These are phyloP conservation scores for Drosophila busckii DNA, from an alignment of 1,140 invertebrate species.

Conservation along the genomic window DNA sequence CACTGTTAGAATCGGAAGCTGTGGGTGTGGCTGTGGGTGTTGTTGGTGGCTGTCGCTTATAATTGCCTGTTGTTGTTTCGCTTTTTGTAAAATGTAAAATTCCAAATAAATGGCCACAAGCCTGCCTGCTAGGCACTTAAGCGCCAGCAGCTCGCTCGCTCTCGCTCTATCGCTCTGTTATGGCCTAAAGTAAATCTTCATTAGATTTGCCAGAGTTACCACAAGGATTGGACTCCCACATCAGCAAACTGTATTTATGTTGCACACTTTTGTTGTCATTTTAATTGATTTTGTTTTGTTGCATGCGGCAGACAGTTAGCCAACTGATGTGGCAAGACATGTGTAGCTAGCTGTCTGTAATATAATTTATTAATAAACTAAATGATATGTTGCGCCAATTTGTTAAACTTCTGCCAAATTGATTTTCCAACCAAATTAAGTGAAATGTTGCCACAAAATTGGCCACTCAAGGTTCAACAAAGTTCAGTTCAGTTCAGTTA, in stretches of 20 bases:
- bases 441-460: constrained; percentile 59
- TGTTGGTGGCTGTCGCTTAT: constrained; percentile 61
- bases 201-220: constrained; percentile 74
- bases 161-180: constrained; percentile 56
- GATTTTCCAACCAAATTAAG: constrained; percentile 60
- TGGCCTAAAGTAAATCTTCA: constrained; percentile 78
- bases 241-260: constrained; percentile 73
- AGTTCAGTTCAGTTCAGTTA: too few relatives aligned
- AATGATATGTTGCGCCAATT: too few relatives aligned
- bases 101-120: constrained; percentile 71
- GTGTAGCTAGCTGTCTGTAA: too few relatives aligned
- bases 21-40: constrained; percentile 23
- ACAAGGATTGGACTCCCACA: constrained; percentile 46
- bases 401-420: constrained; percentile 49
- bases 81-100: constrained; percentile 73
- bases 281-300: constrained; percentile 75
- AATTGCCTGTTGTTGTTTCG: constrained; percentile 63
- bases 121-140: constrained; percentile 51
- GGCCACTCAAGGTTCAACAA: constrained; percentile 39
- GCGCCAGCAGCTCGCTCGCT: constrained; percentile 50
- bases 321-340: constrained; percentile 39
- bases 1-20: constrained; percentile 67
- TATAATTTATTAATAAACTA: too few relatives aligned
- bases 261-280: constrained; percentile 73
- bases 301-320: constrained; percentile 22